Base-by-base conservation (phyloP, 1,140 invertebrate species). In the Linepithema humile region DNA sequence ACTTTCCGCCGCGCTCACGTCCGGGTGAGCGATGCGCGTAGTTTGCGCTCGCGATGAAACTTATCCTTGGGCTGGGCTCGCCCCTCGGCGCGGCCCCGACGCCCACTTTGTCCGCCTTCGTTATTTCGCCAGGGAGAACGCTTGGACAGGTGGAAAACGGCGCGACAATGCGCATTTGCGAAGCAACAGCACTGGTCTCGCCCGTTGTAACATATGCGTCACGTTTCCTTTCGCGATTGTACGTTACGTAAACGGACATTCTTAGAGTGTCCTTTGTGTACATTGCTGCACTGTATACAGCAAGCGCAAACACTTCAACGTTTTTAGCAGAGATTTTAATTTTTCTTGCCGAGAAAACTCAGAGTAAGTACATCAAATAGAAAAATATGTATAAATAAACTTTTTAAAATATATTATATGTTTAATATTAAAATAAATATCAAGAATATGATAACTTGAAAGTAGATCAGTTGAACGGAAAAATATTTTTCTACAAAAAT, bases 1-100 rank as follows among this genome's bases (percentile, higher is more conserved):
- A 69, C 69, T 64, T 77, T 72, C 86, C 50, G 60, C 83, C 85
- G 38, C 50, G 67, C 82, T 83, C 73, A 78, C 59, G 73, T 69
- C 43, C 40, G 20, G 38, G 55, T 87, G 78, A 86, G 74, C 62
- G 85, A 86, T 87, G 70, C 64, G 23, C 23, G 70, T 48, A 87
- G 48, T 86, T 83, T 72, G 40, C 53, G 53, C 67, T 20, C 60
- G 32, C 86, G 62, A 83, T 86, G 85, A 86, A 86, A 83, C 85
- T 86, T 72, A 45, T 50, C 85, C 57, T 73, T 69, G 62, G 20
- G 45, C 80, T 32, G 53, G 45, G 10, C 32, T 50, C 32, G 48
- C 26, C 53, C 38, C 32, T n/a, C 83, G 32, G 0, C 59, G 53
- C n/a, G n/a, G 23, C 57, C 50, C 23, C 53, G 53, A 57, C 53